Percentiles rank a stretch among this genome's conserved stretches.
These are phyloP conservation scores for Harpalus rubripes DNA, from an alignment of 2,888 invertebrate genomes.

Conservation along the genomic window DNA sequence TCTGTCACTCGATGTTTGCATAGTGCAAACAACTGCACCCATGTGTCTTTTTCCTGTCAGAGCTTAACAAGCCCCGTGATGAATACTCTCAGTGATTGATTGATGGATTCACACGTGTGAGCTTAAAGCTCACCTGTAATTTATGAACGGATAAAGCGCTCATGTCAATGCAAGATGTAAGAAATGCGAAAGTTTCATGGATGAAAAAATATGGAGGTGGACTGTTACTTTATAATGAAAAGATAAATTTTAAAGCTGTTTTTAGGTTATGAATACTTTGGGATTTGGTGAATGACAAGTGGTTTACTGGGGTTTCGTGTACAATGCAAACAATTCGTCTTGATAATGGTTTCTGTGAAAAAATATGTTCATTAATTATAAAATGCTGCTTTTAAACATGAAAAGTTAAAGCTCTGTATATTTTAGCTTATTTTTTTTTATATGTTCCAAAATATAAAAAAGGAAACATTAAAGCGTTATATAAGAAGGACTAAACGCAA, in stretches of 20 bases:
- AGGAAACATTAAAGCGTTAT: neutral
- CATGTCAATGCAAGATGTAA: constrained; percentile 29
- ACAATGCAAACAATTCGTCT: constrained; percentile 24
- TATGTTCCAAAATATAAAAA: neutral
- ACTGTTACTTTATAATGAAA: constrained; percentile 8
- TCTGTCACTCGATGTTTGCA: constrained; percentile 5
- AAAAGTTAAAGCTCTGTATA: neutral
- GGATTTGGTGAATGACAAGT: constrained; percentile 38
- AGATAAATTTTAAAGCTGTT: constrained; percentile 42
- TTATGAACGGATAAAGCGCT: constrained; percentile 17
- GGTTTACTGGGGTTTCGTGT: constrained; percentile 21
- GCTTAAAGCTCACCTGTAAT: constrained; percentile 47
- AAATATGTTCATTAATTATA: neutral
- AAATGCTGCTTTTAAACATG: neutral
- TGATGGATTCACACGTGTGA: constrained; percentile 48
- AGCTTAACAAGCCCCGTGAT: constrained; percentile 47
- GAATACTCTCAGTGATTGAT: constrained; percentile 46
- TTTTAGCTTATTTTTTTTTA: neutral
- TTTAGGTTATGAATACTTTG: constrained; percentile 47
- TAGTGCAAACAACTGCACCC: constrained; percentile 8
- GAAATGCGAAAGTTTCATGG: constrained; percentile 6
- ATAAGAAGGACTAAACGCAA: neutral
- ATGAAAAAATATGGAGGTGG: constrained; percentile 32
- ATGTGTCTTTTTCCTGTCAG: constrained; percentile 44
- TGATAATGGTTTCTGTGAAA: constrained; percentile 13